phyloP scores from a whole-genome alignment of 2,797 vertebrate genomes.

The Craterocephalus amniculus region DNA sequence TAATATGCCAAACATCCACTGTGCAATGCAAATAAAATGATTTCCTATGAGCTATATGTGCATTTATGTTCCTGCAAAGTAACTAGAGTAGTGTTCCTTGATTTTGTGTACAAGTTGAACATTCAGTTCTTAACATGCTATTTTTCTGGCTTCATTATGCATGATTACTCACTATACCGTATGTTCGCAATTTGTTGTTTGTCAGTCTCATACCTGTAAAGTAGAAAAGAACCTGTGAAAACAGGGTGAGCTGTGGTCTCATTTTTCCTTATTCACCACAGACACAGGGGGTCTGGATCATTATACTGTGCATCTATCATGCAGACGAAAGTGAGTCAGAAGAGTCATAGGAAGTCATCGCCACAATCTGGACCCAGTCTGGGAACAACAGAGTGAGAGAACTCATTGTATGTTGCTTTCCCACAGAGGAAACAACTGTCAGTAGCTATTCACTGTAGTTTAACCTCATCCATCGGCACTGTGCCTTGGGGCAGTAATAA shows the following conservation, averaged over 20 bases:
- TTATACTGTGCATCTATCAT: constrained; percentile 27
- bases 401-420: constrained; percentile 68
- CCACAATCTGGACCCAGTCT: constrained; percentile 54
- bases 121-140: constrained; percentile 31
- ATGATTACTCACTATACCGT: constrained; percentile 37
- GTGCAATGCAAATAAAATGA: not conserved
- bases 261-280: constrained; percentile 12
- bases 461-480: constrained; percentile 72
- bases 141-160: constrained; percentile 37
- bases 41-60: not conserved
- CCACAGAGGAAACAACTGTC: constrained; percentile 75
- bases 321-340: constrained; percentile 61
- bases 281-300: constrained; percentile 32
- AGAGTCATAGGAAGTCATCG: constrained; percentile 72
- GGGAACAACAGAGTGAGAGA: constrained; percentile 64
- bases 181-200: constrained; percentile 20
- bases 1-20: not conserved
- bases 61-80: constrained; percentile 13
- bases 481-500: constrained; percentile 62
- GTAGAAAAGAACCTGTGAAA: constrained; percentile 1
- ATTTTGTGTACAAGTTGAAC: constrained; percentile 33
- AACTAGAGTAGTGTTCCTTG: constrained; percentile 32
- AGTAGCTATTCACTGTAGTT: constrained; percentile 70
- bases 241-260: constrained; percentile 3
- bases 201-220: not conserved